These are phyloP conservation scores for Stenodema calcarata DNA, from an alignment of 2,888 invertebrate genomes.

Conservation along the genomic window DNA sequence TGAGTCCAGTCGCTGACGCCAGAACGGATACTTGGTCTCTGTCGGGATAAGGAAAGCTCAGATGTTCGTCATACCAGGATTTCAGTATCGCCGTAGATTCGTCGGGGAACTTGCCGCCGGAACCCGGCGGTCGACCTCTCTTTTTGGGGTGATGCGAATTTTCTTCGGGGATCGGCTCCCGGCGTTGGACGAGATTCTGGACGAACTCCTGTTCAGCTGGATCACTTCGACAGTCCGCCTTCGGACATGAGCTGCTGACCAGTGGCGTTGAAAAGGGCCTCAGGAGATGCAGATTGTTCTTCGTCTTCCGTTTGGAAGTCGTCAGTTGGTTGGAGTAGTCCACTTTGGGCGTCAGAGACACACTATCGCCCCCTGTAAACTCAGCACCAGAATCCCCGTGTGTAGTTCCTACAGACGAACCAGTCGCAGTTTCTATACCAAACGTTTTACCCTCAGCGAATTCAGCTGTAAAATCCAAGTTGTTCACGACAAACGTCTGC, in stretches of 20 bases:
- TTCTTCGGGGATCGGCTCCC: too few relatives aligned
- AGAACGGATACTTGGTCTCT: not conserved
- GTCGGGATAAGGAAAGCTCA: not conserved
- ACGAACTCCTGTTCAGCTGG: not conserved
- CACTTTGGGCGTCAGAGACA: not conserved
- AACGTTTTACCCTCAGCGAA: not conserved
- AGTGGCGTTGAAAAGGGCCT: not conserved
- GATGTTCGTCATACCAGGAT: not conserved
- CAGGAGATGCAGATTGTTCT: not conserved
- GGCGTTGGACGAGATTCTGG: not conserved
- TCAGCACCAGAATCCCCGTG: not conserved
- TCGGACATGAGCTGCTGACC: not conserved
- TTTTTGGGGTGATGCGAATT: too few relatives aligned
- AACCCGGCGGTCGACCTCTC: not conserved
- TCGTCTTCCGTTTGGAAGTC: not conserved
- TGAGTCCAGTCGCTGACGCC: not conserved
- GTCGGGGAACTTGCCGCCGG: not conserved
- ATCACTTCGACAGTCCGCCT: not conserved
- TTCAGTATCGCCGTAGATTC: not conserved
- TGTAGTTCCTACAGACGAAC: not conserved
- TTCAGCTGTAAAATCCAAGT: not conserved
- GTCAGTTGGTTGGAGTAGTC: not conserved
- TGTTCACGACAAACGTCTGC: not conserved
- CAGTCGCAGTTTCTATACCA: not conserved
- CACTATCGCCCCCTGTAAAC: not conserved